These are phyloP conservation scores for Lithosia quadra DNA, from an alignment of 2,888 invertebrate species.

Conservation along the genomic window DNA sequence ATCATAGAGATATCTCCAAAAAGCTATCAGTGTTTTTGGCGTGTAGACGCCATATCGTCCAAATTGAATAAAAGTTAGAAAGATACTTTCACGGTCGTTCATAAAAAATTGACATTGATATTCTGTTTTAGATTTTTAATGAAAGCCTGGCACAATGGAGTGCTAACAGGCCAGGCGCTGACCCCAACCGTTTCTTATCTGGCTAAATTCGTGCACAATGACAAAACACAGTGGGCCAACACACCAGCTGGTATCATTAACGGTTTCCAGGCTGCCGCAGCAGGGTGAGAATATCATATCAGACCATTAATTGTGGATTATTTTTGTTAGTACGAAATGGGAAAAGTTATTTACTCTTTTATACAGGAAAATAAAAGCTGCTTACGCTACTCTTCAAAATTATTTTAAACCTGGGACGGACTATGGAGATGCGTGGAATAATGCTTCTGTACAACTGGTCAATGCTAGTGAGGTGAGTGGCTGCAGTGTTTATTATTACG, in stretches of 20 bases:
- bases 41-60: no score
- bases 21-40: no score
- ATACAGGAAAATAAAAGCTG: slow-evolving; percentile 65
- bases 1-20: no score
- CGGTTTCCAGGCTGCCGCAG: slow-evolving; percentile 88
- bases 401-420: slow-evolving; percentile 88
- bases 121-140: slow-evolving; percentile 88
- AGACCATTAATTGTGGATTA: background rate
- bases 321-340: no score
- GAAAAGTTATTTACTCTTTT: background rate
- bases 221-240: slow-evolving; percentile 68
- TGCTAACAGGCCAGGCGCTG: slow-evolving; percentile 86
- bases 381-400: slow-evolving; percentile 74
- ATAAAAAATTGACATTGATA: no score
- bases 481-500: background rate
- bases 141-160: slow-evolving; percentile 90
- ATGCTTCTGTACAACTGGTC: slow-evolving; percentile 92
- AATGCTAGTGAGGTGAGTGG: slow-evolving; percentile 92
- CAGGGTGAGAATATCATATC: slow-evolving; percentile 83
- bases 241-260: slow-evolving; percentile 83
- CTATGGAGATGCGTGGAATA: slow-evolving; percentile 94
- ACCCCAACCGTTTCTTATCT: slow-evolving; percentile 91
- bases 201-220: slow-evolving; percentile 60
- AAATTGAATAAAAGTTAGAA: no score
- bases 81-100: no score